Percentiles rank a stretch among this genome's conserved stretches.
phyloP scores from a whole-genome alignment of 2,888 invertebrate genomes.

The Cotesia congregata region DNA sequence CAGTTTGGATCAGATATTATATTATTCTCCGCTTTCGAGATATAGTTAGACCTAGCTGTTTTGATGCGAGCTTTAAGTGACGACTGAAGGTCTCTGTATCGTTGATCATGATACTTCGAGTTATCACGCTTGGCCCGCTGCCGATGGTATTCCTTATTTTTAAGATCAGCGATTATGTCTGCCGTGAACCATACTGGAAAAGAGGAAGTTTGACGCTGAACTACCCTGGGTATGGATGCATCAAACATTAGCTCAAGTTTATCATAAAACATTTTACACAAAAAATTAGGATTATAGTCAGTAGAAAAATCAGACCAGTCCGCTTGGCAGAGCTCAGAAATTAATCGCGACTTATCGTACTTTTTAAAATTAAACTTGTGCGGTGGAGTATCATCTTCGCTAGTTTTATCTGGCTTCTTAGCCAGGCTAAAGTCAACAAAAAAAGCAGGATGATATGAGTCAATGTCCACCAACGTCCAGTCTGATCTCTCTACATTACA shows the following conservation, averaged over 20 bases:
- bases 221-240: not conserved
- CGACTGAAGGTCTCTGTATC: not conserved
- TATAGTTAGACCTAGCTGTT: not conserved
- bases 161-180: not conserved
- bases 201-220: not conserved
- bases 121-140: not conserved
- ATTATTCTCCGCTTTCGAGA: not conserved
- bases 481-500: not conserved
- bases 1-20: not conserved
- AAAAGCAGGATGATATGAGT: not conserved
- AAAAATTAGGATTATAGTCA: not conserved
- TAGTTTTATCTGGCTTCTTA: not conserved
- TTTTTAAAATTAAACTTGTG: constrained; percentile 8
- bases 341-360: not conserved
- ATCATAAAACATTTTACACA: not conserved
- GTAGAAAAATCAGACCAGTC: constrained; percentile 3
- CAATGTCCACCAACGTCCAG: not conserved
- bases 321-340: not conserved
- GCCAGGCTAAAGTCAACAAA: not conserved
- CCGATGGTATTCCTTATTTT: not conserved
- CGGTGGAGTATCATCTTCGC: not conserved
- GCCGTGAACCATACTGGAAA: not conserved
- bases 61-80: not conserved
- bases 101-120: not conserved
- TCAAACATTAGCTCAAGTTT: not conserved